Base-by-base conservation (phyloP, 1,140 invertebrate genomes). In the Akabosia matsudoensis region DNA sequence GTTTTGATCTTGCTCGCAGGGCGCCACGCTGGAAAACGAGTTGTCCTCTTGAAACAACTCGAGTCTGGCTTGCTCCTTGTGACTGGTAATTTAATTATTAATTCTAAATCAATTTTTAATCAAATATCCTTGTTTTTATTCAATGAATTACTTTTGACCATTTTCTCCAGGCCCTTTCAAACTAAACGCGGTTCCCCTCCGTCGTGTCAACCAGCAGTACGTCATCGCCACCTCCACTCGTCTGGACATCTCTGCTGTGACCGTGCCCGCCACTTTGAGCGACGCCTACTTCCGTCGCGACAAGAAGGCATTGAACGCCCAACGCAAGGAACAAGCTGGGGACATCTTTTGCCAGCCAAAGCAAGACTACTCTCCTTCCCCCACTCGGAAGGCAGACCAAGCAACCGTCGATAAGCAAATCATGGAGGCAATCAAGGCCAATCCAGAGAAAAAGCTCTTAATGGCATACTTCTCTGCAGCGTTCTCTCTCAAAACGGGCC, bases 151-250 rank as follows among this genome's bases (percentile, higher is more conserved):
- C 76, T 82, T 82, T n/a, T 76, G 18, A 16, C 28, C 74, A 84
- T 86, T 33, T 74, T 61, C 26, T 61, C 4, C 30, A 92, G 92
- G 93, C 76, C 93, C 94, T 33, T 92, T 91, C 84, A 88, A 90
- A 76, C 86, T 98, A 79, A 99, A 99, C 86, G 92, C 90, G 74
- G 97, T 95, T 84, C 97, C 97, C 1, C 85, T 99, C 79, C 89
- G 97, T 83, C 90, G 98, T 83, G 92, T 99, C 26, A 95, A 95
- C 76, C 97, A 99, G 84, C 91, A 91, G 75, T 99, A 93, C 84
- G 94, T 98, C 0, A 99, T 99, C 84, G 97, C 94, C 70, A 99
- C 97, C 0, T 91, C 91, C 67, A 96, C 97, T 10, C 92, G 91
- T 83, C 83, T 99, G 56, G 92, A 98, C 82, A 86, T 99, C 70